A percentile compares a stretch with the other conserved stretches of the same genome.
Evolutionary conservation across 2,113 vertebrate genomes (phyloP).

Genomic region (Lanius collurio): DNA sequence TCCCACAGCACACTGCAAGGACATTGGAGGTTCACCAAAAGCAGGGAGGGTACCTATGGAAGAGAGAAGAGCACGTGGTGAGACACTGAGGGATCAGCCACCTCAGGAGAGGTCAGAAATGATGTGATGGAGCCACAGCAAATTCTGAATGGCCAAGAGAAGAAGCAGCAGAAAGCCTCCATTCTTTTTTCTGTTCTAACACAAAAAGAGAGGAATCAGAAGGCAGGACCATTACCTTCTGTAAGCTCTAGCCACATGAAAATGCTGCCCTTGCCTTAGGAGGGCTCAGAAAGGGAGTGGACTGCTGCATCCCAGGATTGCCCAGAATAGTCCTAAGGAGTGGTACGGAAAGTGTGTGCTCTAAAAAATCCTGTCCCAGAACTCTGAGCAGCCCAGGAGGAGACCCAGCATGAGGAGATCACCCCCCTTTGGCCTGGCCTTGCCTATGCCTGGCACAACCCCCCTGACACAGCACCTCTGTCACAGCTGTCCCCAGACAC

Average conservation of each 20-base stretch:
- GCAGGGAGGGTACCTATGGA: background rate
- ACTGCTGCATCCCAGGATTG: background rate
- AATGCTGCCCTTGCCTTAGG: background rate
- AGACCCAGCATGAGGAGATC: rapidly evolving
- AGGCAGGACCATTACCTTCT: background rate
- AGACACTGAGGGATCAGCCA: background rate
- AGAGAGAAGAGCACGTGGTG: rapidly evolving
- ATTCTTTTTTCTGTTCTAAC: background rate
- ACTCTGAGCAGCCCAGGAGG: background rate
- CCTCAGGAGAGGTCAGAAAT: background rate
- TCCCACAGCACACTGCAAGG: background rate
- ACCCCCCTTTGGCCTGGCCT: background rate
- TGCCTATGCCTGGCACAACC: background rate
- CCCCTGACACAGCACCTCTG: no score
- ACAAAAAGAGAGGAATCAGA: background rate
- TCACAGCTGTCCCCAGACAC: background rate
- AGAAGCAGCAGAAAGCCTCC: background rate
- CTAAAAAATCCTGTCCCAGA: background rate
- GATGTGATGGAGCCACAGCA: background rate
- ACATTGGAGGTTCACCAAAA: background rate
- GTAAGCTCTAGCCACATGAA: background rate
- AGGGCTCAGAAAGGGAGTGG: background rate
- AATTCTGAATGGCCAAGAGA: background rate
- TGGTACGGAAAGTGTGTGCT: background rate
- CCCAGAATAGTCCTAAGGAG: rapidly evolving